phyloP scores from a whole-genome alignment of 2,797 vertebrate genomes.

The Crenichthys baileyi region DNA sequence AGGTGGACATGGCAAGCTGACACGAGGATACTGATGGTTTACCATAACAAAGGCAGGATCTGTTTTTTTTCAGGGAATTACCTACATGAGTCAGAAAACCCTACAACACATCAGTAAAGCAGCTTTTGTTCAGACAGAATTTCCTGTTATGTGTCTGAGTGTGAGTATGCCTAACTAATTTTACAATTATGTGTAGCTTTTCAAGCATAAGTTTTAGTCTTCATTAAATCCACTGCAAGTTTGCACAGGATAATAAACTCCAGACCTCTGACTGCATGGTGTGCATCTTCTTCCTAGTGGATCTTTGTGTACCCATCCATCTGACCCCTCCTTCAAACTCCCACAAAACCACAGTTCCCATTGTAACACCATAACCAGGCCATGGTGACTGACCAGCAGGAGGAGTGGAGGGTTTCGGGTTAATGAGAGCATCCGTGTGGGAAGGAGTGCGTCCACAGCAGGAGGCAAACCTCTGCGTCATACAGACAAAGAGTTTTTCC shows the following conservation, averaged over 20 bases:
- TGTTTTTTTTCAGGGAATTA: not conserved
- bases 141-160: constrained; percentile 42
- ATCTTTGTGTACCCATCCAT: constrained; percentile 12
- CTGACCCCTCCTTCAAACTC: constrained; percentile 26
- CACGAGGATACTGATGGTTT: not conserved
- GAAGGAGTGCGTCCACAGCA: constrained; percentile 56
- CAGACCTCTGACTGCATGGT: not conserved
- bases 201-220: not conserved
- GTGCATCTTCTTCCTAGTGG: not conserved
- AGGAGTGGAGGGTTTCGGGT: constrained; percentile 46
- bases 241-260: not conserved
- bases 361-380: constrained; percentile 40
- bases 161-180: not conserved
- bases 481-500: constrained; percentile 67
- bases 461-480: constrained; percentile 66
- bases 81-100: constrained; percentile 48
- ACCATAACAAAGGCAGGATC: not conserved
- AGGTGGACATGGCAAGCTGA: constrained; percentile 1
- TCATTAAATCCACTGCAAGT: not conserved
- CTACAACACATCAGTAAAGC: constrained; percentile 37
- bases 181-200: not conserved
- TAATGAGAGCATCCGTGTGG: constrained; percentile 65
- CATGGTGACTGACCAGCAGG: constrained; percentile 53
- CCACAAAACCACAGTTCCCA: constrained; percentile 40
- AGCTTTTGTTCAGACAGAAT: constrained; percentile 38